A percentile compares a stretch with the other conserved stretches of the same genome.
Conservation (phyloP, 2,888 invertebrate species). For the Drosophila flavopinicola region DNA sequence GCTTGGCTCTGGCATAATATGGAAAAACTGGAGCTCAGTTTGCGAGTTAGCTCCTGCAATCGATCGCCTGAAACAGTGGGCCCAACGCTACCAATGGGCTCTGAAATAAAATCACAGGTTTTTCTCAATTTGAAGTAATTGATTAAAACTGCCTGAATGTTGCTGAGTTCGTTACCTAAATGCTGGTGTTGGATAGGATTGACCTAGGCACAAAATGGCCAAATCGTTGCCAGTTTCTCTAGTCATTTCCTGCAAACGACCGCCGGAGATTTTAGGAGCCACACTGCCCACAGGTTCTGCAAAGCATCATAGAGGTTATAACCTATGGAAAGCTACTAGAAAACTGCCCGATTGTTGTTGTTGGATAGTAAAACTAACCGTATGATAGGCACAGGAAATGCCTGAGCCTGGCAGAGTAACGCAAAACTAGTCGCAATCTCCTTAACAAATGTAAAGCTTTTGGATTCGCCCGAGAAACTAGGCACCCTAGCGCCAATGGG, state of each 20-base stretch:
- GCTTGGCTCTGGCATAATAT: conserved; percentile 90
- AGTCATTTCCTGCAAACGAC: conserved; percentile 86
- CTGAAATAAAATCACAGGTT: conserved; percentile 81
- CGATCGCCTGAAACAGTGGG: conserved; percentile 87
- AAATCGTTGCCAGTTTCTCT: conserved; percentile 54
- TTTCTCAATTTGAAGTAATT: too few species aligned
- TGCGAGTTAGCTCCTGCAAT: conserved; percentile 85
- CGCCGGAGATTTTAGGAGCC: conserved; percentile 85
- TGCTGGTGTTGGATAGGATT: conserved; percentile 86
- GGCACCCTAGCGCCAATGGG: conserved; percentile 87
- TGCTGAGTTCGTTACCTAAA: conserved; percentile 85
- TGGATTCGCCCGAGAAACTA: conserved; percentile 87
- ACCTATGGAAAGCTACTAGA: background rate
- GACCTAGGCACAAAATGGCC: conserved; percentile 86
- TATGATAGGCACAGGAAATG: conserved; percentile 89
- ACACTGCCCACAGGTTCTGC: conserved; percentile 86
- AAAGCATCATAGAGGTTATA: conserved; percentile 2
- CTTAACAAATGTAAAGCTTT: conserved; percentile 85
- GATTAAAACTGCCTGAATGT: conserved; percentile 47
- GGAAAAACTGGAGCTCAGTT: conserved; percentile 85
- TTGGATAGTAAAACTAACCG: conserved; percentile 85
- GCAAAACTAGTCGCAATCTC: conserved; percentile 85
- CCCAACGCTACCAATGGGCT: conserved; percentile 88
- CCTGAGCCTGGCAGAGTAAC: conserved; percentile 89
- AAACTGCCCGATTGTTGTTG: conserved; percentile 55